Evolutionary conservation across 2,113 vertebrate species (phyloP).

Genomic region (Apus apus): DNA sequence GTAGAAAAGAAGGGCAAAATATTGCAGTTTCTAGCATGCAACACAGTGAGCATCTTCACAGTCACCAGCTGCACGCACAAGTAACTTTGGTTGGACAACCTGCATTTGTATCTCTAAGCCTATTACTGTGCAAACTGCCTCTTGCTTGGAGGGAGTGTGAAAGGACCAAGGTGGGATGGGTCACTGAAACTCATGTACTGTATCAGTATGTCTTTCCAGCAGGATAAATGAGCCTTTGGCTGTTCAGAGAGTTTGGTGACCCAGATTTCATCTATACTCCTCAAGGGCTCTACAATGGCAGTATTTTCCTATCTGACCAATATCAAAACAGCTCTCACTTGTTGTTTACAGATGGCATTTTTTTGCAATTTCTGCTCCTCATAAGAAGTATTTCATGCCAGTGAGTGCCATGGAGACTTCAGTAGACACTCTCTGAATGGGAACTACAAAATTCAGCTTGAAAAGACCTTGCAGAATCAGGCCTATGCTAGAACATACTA

Average conservation of each 20-base stretch:
- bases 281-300: not conserved
- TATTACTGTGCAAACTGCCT: not conserved
- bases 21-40: not conserved
- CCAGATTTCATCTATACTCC: not conserved
- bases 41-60: rapidly evolving
- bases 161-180: not conserved
- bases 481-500: not conserved
- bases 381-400: not conserved
- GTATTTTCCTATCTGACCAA: not conserved
- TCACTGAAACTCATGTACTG: not conserved
- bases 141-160: not conserved
- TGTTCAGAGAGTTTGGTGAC: not conserved
- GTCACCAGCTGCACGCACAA: not conserved
- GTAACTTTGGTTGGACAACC: not conserved
- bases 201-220: not conserved
- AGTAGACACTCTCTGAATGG: not conserved
- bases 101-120: not conserved
- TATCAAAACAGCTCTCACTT: not conserved
- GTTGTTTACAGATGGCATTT: not conserved
- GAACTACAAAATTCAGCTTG: not conserved
- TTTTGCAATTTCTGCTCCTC: not conserved
- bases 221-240: not conserved
- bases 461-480: not conserved
- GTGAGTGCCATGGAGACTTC: not conserved
- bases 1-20: not conserved